Percentiles rank a stretch among this genome's conserved stretches.
These are phyloP conservation scores for Notarius quadriscutis DNA, from an alignment of 2,113 vertebrate genomes.

Conservation along the genomic window DNA sequence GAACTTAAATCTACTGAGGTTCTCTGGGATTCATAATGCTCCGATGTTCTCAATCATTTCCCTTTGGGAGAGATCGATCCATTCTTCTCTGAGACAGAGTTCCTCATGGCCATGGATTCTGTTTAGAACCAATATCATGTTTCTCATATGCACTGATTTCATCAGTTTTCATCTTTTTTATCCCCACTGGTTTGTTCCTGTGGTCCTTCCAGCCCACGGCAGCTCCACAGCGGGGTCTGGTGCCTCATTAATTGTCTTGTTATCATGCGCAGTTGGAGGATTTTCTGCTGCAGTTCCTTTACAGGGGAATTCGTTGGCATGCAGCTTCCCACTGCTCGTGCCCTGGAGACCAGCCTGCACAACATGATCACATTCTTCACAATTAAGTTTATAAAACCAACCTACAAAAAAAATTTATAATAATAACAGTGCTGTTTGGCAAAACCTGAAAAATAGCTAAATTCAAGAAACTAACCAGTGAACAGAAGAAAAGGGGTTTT, in stretches of 20 bases:
- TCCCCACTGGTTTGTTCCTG: neutral
- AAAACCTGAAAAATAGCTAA: neutral
- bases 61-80: neutral
- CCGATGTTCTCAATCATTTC: neutral
- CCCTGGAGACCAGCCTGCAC: neutral
- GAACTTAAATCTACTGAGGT: neutral
- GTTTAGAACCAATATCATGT: neutral
- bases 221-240: slow-evolving; percentile 17
- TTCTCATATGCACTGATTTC: neutral
- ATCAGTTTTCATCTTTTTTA: neutral
- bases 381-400: neutral
- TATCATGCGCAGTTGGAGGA: slow-evolving; percentile 27
- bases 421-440: neutral
- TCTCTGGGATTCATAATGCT: too few species aligned
- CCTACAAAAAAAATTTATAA: neutral
- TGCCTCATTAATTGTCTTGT: slow-evolving; percentile 29
- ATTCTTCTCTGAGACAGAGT: neutral
- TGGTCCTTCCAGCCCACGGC: neutral
- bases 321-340: neutral
- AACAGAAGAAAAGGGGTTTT: neutral
- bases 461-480: neutral
- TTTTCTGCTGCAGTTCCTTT: slow-evolving; percentile 13
- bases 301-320: neutral
- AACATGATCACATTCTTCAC: neutral
- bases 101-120: neutral